A percentile compares a stretch with the other conserved stretches of the same genome.
Conservation (phyloP, 2,797 vertebrate genomes). For the Sebastes trivittatus region DNA sequence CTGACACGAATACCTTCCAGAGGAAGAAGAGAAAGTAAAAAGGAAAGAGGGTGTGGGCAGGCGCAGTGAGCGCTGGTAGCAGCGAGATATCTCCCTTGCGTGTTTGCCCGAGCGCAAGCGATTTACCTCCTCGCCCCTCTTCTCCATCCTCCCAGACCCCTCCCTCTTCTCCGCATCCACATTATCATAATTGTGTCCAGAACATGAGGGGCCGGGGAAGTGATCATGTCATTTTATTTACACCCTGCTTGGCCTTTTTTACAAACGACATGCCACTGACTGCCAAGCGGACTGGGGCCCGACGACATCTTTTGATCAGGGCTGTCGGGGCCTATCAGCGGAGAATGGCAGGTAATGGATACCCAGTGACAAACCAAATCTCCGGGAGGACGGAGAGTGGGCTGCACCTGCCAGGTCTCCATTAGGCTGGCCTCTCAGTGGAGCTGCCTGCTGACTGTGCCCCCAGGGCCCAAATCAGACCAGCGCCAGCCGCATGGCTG, state of each 20-base stretch:
- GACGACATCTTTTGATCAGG: conserved; percentile 99
- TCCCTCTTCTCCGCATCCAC: conserved; percentile 72
- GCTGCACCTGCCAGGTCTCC: conserved; percentile 99
- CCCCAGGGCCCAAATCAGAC: conserved; percentile 96
- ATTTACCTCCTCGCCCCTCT: conserved; percentile 67
- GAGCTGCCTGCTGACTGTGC: conserved; percentile 94
- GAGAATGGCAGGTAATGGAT: conserved; percentile 99
- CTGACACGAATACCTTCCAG: conserved; percentile 50
- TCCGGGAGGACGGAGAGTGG: conserved; percentile 97
- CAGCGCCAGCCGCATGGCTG: conserved; percentile 83
- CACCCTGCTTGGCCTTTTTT: conserved; percentile 98
- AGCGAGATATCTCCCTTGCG: conserved; percentile 48
- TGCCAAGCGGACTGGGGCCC: conserved; percentile 96
- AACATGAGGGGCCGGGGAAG: conserved; percentile 99
- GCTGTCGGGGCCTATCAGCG: conserved; percentile 99
- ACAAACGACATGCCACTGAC: conserved; percentile 97
- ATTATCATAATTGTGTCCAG: conserved; percentile 99
- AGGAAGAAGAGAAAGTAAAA: conserved; percentile 54
- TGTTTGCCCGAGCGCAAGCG: conserved; percentile 68
- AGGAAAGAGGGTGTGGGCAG: conserved; percentile 27
- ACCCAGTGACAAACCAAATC: conserved; percentile 99
- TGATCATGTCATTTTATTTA: conserved; percentile 99
- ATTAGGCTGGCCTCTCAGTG: conserved; percentile 94
- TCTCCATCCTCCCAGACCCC: conserved; percentile 50
- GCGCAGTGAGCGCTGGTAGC: conserved; percentile 18